Conservation (phyloP, 1,140 invertebrate genomes). For the Chymomyza costata region DNA sequence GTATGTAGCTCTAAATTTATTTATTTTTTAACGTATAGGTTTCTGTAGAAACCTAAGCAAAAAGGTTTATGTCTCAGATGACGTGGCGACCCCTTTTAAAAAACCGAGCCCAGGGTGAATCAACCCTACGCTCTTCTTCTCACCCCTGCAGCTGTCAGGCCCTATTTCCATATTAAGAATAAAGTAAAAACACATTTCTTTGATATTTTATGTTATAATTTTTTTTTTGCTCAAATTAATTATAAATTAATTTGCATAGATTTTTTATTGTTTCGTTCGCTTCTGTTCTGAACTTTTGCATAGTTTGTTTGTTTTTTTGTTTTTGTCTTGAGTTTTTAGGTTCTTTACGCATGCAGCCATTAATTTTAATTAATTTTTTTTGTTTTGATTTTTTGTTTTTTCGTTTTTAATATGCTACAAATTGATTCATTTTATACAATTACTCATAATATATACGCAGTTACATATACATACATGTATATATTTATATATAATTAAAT, state of each 20-base stretch:
- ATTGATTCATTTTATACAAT: conserved; percentile 45
- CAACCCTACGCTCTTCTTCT: too few species aligned
- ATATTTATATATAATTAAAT: conserved; percentile 12
- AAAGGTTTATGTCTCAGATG: too few species aligned
- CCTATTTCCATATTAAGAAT: too few species aligned
- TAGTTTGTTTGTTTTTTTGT: conserved; percentile 10
- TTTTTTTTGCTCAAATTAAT: conserved; percentile 64
- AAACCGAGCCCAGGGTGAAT: too few species aligned
- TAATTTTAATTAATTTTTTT: conserved; percentile 10
- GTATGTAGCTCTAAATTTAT: too few species aligned
- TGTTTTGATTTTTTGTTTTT: conserved; percentile 10
- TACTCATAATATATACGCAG: conserved; percentile 33
- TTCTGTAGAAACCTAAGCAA: too few species aligned
- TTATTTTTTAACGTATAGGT: too few species aligned
- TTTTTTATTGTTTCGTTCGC: conserved; percentile 43
- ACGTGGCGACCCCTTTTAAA: too few species aligned
- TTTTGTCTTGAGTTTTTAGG: conserved; percentile 21
- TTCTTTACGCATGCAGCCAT: conserved; percentile 53
- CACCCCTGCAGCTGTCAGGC: too few species aligned
- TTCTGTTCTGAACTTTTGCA: not conserved
- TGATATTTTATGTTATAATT: too few species aligned
- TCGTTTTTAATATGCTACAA: conserved; percentile 53
- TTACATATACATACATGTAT: conserved; percentile 19
- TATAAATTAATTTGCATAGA: conserved; percentile 64
- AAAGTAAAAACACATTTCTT: too few species aligned